Evolutionary conservation across 1,140 invertebrate species (phyloP).

Genomic region (Aphelenchoides avenae): DNA sequence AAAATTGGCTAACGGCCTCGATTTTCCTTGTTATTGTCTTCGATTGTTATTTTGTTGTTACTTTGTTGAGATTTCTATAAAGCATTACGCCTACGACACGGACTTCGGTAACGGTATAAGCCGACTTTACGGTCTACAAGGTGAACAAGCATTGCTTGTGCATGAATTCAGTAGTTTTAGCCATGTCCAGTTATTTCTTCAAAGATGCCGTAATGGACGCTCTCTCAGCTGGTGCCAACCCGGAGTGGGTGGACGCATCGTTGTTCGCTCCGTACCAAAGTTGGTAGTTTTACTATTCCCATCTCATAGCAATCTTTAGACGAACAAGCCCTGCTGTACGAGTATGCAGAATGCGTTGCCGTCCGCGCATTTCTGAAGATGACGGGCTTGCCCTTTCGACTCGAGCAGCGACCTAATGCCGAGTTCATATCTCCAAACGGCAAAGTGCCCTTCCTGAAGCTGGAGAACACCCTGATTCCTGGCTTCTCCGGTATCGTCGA

Average conservation of each 20-base stretch:
- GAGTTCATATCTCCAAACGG: conserved; percentile 88
- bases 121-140: too few relatives aligned
- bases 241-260: conserved; percentile 50
- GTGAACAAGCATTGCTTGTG: too few relatives aligned
- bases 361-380: conserved; percentile 78
- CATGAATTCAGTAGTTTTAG: too few relatives aligned
- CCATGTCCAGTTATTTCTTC: too few relatives aligned
- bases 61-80: too few relatives aligned
- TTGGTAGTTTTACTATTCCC: conserved; percentile 4
- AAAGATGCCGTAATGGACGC: too few relatives aligned
- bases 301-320: conserved; percentile 33
- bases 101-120: too few relatives aligned
- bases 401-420: conserved; percentile 76
- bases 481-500: conserved; percentile 85
- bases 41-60: too few relatives aligned
- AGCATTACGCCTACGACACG: too few relatives aligned
- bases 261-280: conserved; percentile 48
- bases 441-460: conserved; percentile 82
- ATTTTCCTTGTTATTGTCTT: too few relatives aligned
- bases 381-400: conserved; percentile 73
- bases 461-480: conserved; percentile 78
- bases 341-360: conserved; percentile 52
- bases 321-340: conserved; percentile 53
- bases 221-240: too few relatives aligned
- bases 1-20: too few relatives aligned